Base-by-base conservation (phyloP, 2,888 invertebrate genomes). In the Lasioglossum lativentre region DNA sequence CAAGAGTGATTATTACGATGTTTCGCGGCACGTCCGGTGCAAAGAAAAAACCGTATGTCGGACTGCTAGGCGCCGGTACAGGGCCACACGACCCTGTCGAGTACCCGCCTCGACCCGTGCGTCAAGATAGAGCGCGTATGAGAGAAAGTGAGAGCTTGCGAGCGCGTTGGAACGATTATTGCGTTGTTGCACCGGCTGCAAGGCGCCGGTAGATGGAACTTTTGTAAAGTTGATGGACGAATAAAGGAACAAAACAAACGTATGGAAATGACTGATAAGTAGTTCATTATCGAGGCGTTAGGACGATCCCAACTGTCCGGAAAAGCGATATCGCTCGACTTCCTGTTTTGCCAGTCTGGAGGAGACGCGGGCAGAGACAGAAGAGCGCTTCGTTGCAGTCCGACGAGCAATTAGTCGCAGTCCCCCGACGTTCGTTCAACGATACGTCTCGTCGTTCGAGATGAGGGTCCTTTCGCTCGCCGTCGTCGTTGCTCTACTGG, bases 341-440 rank as follows among this genome's bases (percentile, higher is more conserved):
- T 89, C 89, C 89, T 89, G 90, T 75, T 19, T 47, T 12, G 10
- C 59, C n/a, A n/a, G 72, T 68, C 47, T 8, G 45, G 63, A 40
- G 2, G 14, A 12, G 19, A 12, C 42, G 5, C 45, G n/a, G 66
- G 5, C 30, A 14, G 27, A 27, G 30, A 6, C 12, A 6, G 16
- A 14, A 27, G 5, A 16, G 14, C 27, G 14, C 0, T 6, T 12
- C 27, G 27, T 14, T 30, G 0, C 27, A 5, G 27, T 2, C 4
- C 59, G 14, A 2, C 5, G 27, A 27, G 27, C 63, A 30, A 30
- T 63, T 30, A 63, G 63, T 63, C 16, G 63, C 30, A 1, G 30
- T n/a, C n/a, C 14, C 14, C 63, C 23, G 52, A 23, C 52, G 52
- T 52, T 52, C 52, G 23, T 0, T 3, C 23, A 52, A 52, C 23